phyloP scores from a whole-genome alignment of 37 sponge, comb jelly and placozoan genomes.

The Beroe ovata region DNA sequence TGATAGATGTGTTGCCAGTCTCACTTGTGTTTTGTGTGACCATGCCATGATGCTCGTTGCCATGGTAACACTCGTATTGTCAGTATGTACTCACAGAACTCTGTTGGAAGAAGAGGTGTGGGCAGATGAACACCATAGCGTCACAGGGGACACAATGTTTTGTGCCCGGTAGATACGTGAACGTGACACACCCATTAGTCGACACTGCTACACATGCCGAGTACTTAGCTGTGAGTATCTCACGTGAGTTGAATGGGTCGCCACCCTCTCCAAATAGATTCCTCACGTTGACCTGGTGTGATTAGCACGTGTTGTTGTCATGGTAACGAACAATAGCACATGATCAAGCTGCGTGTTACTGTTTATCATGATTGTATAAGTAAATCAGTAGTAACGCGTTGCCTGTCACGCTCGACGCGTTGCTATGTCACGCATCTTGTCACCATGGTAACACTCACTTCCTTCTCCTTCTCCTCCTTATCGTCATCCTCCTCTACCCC shows the following conservation, averaged over 20 bases:
- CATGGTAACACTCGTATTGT: too few relatives aligned
- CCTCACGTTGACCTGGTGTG: constrained; percentile 46
- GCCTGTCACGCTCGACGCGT: too few relatives aligned
- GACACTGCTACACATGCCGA: constrained; percentile 10
- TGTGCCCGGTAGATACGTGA: background rate
- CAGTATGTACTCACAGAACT: background rate
- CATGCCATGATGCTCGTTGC: too few relatives aligned
- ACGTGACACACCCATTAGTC: constrained; percentile 36
- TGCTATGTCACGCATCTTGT: too few relatives aligned
- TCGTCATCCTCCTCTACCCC: constrained; percentile 28
- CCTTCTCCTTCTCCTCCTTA: constrained; percentile 1
- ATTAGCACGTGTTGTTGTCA: too few relatives aligned
- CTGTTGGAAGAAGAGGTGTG: constrained; percentile 28
- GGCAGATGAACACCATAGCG: constrained; percentile 50
- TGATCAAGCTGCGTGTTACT: too few relatives aligned
- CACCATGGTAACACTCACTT: constrained; percentile 2
- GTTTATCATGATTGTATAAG: too few relatives aligned
- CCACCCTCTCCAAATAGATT: constrained; percentile 47
- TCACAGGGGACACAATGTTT: constrained; percentile 23
- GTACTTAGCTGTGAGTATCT: constrained; percentile 51
- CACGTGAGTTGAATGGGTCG: constrained; percentile 47
- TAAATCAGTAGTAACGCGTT: too few relatives aligned
- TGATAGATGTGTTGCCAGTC: too few relatives aligned
- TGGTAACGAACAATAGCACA: background rate
- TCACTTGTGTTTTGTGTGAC: too few relatives aligned